A percentile compares a stretch with the other conserved stretches of the same genome.
These are phyloP conservation scores for Chlorops oryzae DNA, from an alignment of 1,140 invertebrate species.

Conservation along the genomic window DNA sequence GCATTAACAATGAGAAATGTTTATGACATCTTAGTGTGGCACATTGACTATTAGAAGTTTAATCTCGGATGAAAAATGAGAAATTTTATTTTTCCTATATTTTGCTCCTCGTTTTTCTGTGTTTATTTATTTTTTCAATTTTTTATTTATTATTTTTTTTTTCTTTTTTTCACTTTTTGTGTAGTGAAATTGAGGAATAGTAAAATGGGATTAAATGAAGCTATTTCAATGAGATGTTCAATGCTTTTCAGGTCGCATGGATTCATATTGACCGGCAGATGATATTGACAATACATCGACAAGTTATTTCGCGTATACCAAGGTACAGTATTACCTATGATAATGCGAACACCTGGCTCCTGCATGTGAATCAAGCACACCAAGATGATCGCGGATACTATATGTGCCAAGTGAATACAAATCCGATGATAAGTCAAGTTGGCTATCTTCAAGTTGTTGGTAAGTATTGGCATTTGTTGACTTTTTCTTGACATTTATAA, in stretches of 20 bases:
- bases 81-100: not conserved
- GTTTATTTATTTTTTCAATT: not conserved
- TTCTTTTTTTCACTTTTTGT: not conserved
- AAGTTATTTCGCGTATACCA: conserved; percentile 80
- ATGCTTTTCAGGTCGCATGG: conserved; percentile 73
- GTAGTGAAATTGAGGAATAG: not conserved
- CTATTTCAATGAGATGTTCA: not conserved
- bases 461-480: conserved; percentile 52
- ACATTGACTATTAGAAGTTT: too few relatives aligned
- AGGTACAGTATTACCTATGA: conserved; percentile 84
- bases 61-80: not conserved
- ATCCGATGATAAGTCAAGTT: conserved; percentile 91
- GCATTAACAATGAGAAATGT: too few relatives aligned
- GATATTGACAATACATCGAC: conserved; percentile 84
- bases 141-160: not conserved
- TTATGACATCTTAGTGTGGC: too few relatives aligned
- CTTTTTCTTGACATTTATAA: too few relatives aligned
- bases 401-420: conserved; percentile 93
- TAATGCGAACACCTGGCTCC: conserved; percentile 84
- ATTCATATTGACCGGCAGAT: conserved; percentile 91
- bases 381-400: conserved; percentile 85
- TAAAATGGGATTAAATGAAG: not conserved
- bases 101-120: not conserved
- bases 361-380: conserved; percentile 81
- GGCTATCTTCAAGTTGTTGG: conserved; percentile 91